Percentiles rank a stretch among this genome's conserved stretches.
Evolutionary conservation across 2,113 vertebrate genomes (phyloP).

Genomic region (Psettodes erumei): DNA sequence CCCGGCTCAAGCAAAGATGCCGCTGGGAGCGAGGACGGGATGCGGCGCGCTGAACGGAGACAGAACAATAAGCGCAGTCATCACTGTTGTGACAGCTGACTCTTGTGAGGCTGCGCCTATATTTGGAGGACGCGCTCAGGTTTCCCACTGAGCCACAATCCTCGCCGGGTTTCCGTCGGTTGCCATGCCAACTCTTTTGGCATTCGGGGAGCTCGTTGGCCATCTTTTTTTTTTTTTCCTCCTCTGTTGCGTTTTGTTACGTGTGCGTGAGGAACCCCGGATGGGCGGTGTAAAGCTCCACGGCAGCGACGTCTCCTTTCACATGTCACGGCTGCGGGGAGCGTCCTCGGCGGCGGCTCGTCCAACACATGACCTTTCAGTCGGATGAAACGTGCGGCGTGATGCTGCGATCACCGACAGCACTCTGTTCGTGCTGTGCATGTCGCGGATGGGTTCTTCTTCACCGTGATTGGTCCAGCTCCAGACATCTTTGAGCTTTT

Average conservation of each 20-base stretch:
- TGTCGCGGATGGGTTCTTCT: no score
- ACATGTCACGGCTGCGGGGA: no score
- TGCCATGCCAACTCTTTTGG: constrained; percentile 44
- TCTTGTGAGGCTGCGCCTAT: neutral
- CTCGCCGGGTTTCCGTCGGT: constrained; percentile 6
- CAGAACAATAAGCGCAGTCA: neutral
- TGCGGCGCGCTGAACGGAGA: neutral
- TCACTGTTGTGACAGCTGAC: neutral
- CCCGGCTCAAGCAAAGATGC: constrained; percentile 41
- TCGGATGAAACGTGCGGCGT: no score
- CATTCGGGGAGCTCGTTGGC: neutral
- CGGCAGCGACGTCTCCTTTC: no score
- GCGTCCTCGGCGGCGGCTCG: no score
- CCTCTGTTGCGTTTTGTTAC: neutral
- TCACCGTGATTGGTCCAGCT: no score
- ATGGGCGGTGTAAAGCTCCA: neutral
- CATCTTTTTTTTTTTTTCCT: neutral
- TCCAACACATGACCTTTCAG: no score
- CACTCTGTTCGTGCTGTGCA: no score
- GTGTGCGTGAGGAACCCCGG: neutral
- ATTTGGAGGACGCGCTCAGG: neutral
- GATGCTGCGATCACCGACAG: no score
- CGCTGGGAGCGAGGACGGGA: neutral
- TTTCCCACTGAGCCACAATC: constrained; percentile 29
- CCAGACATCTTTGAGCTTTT: no score